Evolutionary conservation across 2,113 vertebrate genomes (phyloP), one percentile per base, ranked within the genome.

Genomic region (Cephalopholis sonnerati): DNA sequence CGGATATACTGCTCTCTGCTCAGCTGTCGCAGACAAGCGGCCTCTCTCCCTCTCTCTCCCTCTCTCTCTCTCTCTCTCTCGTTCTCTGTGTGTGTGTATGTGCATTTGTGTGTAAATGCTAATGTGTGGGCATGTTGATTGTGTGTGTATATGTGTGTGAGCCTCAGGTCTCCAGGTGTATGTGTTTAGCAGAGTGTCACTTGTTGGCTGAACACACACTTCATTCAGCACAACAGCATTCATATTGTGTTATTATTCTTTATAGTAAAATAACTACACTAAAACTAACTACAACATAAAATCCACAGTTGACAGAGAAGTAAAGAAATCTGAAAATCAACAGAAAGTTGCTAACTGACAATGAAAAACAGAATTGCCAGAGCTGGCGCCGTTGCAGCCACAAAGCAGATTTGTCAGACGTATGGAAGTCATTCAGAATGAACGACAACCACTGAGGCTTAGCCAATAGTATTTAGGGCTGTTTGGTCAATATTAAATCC

Each of bases 21-120:
- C 88, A 90, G 87, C 91, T 94, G 92, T 93, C 57, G 18, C 80
- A 86, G 85, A 87, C 89, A 75, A 87, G 69, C 62, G 29, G 77
- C 71, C 76, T 65, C 25, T 59, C 7, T 41, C 4, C 20, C 18
- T 51, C 20, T 32, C 10, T n/a, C 29, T 81, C 76, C 63, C 24
- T 59, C 7, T 41, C 4, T 20, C 18, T 51, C 20, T 32, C 12
- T n/a, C 32, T 36, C 24, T 58, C 10, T 51, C 4, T 25, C 18
- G 36, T 7, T 29, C 6, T 25, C 25, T 81, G 72, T 80, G 63
- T 76, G 73, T 89, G 25, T 74, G 54, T 72, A n/a, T 46, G 55
- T 68, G 51, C 22, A 16, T 11, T 12, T 74, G 25, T 36, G 32
- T 64, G 55, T 73, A 24, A 44, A 29, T 59, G 73, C 55, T 39